A percentile compares a stretch with the other conserved stretches of the same genome.
Conservation (phyloP, 2,797 vertebrate species). For the Sebastolobus altivelis region DNA sequence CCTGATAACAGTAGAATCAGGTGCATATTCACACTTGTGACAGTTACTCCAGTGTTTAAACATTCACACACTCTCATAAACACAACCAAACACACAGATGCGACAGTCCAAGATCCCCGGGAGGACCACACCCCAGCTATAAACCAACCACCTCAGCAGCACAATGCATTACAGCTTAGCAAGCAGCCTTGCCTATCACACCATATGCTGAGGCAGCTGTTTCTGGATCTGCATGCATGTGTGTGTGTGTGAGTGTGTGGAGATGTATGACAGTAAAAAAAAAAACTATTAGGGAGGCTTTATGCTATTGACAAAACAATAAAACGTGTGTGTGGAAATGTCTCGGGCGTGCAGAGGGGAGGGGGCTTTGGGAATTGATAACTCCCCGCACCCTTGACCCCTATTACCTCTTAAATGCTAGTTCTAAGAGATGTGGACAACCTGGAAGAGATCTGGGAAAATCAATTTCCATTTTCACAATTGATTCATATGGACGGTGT, state of each 20-base stretch:
- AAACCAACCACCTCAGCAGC: slow-evolving; percentile 40
- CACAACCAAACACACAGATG: slow-evolving; percentile 5
- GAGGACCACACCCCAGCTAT: slow-evolving; percentile 25
- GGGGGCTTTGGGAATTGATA: slow-evolving; percentile 40
- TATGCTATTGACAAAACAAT: slow-evolving; percentile 63
- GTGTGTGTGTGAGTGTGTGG: background rate
- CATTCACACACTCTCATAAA: slow-evolving; percentile 13
- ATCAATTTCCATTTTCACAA: slow-evolving; percentile 38
- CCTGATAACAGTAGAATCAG: too few relatives aligned
- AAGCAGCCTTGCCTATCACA: slow-evolving; percentile 17
- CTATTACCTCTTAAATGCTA: background rate
- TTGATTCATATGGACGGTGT: slow-evolving; percentile 12
- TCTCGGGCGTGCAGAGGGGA: background rate
- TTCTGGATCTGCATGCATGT: slow-evolving; percentile 33
- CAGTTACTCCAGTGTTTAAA: background rate
- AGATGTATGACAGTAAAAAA: slow-evolving; percentile 29
- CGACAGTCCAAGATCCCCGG: background rate
- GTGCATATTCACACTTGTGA: background rate
- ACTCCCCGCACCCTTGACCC: slow-evolving; percentile 33
- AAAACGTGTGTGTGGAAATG: slow-evolving; percentile 22
- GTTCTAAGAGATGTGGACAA: slow-evolving; percentile 8
- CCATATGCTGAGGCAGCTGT: slow-evolving; percentile 63
- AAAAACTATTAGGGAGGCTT: slow-evolving; percentile 39
- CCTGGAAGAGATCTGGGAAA: background rate
- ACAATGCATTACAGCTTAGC: slow-evolving; percentile 48